Base-by-base conservation (phyloP, 1,140 invertebrate species). In the Drosophila kepulauana region DNA sequence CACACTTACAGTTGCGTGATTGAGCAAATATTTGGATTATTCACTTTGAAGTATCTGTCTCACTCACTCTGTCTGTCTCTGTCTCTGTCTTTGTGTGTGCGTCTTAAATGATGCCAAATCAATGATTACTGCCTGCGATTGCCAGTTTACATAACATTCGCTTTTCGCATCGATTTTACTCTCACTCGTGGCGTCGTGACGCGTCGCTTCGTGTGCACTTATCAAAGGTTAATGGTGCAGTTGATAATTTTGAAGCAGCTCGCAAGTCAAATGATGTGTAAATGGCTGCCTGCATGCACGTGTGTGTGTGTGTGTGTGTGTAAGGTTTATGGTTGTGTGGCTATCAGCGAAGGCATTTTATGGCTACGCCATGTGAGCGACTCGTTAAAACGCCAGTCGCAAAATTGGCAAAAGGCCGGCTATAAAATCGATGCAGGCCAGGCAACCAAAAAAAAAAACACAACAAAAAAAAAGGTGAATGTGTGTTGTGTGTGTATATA, bases 391-490 rank as follows among this genome's bases (percentile, higher is more conserved):
- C 54, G 70, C 59, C 49, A 65, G 65, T 69, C 43, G 66, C 64
- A 68, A 79, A 84, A 86, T 82, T 77, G 79, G 75, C 71, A 82
- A 77, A 76, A 87, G 71, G 75, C 41, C 75, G 67, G 51, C 65
- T 64, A 79, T 85, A 88, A 88, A 88, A 88, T 89, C 78, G 85
- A 88, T 85, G 85, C 84, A 88, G 51, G 56, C 28, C 79, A 82
- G 68, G 51, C 41, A 78, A 6, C 13, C 30, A 61, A 48, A 68
- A 54, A 78, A 75, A 58, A 57, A 33, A 38, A 16, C 51, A n/a
- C n/a, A n/a, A n/a, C n/a, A n/a, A 38, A 46, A 43, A 49, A 43
- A 61, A 52, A 25, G 13, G 8, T 46, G 10, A 13, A 16, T 30
- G 25, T 45, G 43, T 71, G 49, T 63, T 57, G 49, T 48, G 25